Evolutionary conservation across 2,797 vertebrate genomes (phyloP), one percentile per base, ranked within the genome.

Genomic region (Tauraco hartlaubi): DNA sequence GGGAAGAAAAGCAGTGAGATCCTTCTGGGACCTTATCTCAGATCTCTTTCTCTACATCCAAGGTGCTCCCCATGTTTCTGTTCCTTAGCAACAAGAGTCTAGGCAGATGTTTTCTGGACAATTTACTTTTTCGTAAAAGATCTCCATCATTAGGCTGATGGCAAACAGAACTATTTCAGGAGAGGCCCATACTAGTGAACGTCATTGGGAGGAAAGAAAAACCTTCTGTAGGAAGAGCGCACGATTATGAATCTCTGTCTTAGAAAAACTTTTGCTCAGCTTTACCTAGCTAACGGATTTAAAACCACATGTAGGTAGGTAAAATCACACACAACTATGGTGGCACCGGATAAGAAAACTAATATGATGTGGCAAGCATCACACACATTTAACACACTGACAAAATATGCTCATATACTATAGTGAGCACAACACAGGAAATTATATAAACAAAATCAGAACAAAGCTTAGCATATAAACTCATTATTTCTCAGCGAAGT

Each of bases 211-310:
- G 28, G 21, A 68, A 77, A 55, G 37, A 55, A 90, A 83, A 76
- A 6, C 5, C 19, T 66, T 39, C 26, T 52, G 9, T 20, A 29
- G 11, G 22, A 85, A 67, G 13, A 56, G 22, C 22, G 6, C 0
- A 0, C 9, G n/a, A 20, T 35, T 48, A 55, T 0, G 1, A 49
- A 67, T 59, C 8, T 46, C 13, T 3, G 2, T 48, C 41, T 78
- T 28, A 49, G n/a, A 59, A 88, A 85, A 83, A 13, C 1, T n/a
- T 86, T 46, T 51, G 6, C 22, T 56, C 8, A 59, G 35, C 11
- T 49, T 5, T 63, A 31, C 15, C 22, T 48, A 49, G 12, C 1
- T 78, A 67, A 39, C 8, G 17, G 17, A 41, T 46, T 68, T 54
- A 55, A 75, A 73, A 21, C 3, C 6, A 28, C 17, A 37, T 25